phyloP scores from a whole-genome alignment of 2,797 vertebrate species.

The Salarias fasciatus region DNA sequence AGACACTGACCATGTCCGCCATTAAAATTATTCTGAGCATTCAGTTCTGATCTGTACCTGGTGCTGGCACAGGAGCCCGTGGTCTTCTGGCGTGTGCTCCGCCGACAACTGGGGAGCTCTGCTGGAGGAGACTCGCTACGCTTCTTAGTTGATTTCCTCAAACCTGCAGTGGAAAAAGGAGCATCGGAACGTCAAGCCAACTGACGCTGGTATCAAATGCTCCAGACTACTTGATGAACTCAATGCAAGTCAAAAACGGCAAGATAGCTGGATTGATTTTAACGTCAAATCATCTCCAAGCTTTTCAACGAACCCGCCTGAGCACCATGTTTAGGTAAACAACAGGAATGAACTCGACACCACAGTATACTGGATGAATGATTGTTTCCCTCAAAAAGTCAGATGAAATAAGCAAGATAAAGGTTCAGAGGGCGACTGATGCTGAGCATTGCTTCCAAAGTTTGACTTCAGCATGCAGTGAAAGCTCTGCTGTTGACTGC shows the following conservation, averaged over 20 bases:
- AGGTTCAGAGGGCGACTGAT: neutral
- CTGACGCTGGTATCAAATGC: too few relatives aligned
- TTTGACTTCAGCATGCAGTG: slow-evolving; percentile 30
- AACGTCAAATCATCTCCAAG: neutral
- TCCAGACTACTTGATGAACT: neutral
- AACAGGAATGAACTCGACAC: neutral
- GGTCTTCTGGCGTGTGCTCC: slow-evolving; percentile 99
- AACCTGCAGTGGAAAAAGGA: slow-evolving; percentile 78
- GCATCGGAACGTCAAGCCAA: too few relatives aligned
- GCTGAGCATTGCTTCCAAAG: slow-evolving; percentile 2
- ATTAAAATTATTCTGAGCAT: too few relatives aligned
- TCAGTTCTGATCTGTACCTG: slow-evolving; percentile 85
- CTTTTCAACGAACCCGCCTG: too few relatives aligned
- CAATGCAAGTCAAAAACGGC: neutral
- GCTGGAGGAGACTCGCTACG: slow-evolving; percentile 99
- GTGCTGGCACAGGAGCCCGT: slow-evolving; percentile 99
- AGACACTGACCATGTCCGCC: too few relatives aligned
- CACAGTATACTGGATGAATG: too few relatives aligned
- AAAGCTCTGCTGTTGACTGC: slow-evolving; percentile 37
- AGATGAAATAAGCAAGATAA: too few relatives aligned
- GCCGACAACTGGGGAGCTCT: slow-evolving; percentile 99
- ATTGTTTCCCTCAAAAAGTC: too few relatives aligned
- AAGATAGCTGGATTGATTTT: neutral
- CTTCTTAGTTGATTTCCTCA: slow-evolving; percentile 98
- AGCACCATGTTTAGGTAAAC: neutral